These are phyloP conservation scores for Notolepis coatsorum DNA, from an alignment of 2,797 vertebrate genomes.

Conservation along the genomic window DNA sequence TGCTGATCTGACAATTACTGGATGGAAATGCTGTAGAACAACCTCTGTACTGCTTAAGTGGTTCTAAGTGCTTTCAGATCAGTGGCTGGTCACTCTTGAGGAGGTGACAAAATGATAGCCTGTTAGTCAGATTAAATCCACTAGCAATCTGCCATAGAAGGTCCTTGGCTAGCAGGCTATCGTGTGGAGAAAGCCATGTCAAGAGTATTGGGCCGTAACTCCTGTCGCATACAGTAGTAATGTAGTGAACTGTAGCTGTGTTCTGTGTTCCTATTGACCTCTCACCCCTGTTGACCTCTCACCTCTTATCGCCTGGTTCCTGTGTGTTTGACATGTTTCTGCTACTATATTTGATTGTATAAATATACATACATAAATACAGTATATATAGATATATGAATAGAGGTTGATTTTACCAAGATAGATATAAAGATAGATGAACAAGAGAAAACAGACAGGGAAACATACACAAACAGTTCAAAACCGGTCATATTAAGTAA, in stretches of 20 bases:
- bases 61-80: slow-evolving; percentile 46
- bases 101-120: slow-evolving; percentile 29
- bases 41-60: neutral
- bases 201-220: slow-evolving; percentile 64
- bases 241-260: slow-evolving; percentile 81
- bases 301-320: slow-evolving; percentile 73
- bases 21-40: slow-evolving; percentile 19
- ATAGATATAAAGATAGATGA: slow-evolving; percentile 74
- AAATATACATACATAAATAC: slow-evolving; percentile 76
- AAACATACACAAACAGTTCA: slow-evolving; percentile 33
- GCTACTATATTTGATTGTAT: slow-evolving; percentile 78
- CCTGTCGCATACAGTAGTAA: slow-evolving; percentile 72
- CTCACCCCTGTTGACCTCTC: slow-evolving; percentile 66
- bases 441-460: slow-evolving; percentile 54
- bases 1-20: slow-evolving; percentile 48
- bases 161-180: slow-evolving; percentile 27
- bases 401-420: slow-evolving; percentile 69
- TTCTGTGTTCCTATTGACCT: slow-evolving; percentile 75
- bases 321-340: slow-evolving; percentile 78
- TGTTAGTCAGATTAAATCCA: slow-evolving; percentile 20
- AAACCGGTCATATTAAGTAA: slow-evolving; percentile 7
- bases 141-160: slow-evolving; percentile 12
- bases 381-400: slow-evolving; percentile 63
- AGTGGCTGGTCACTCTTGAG: slow-evolving; percentile 26
- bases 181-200: slow-evolving; percentile 32